A percentile compares a stretch with the other conserved stretches of the same genome.
Conservation (phyloP, 2,797 vertebrate species). For the Hephaestus fuliginosus region DNA sequence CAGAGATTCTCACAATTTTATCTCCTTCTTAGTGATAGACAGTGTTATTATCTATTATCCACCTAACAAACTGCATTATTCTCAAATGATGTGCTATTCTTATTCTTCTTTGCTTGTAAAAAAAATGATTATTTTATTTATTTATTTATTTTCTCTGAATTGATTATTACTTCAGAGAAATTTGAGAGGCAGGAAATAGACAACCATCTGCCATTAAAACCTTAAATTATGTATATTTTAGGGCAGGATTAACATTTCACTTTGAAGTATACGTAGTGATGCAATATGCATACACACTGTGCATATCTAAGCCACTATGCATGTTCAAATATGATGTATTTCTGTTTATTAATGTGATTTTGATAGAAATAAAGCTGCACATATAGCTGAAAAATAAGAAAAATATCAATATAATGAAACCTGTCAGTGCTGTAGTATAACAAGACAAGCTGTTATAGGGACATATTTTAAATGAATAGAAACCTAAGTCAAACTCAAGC, state of each 20-base stretch:
- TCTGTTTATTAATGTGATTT: neutral
- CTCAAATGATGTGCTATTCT: too few relatives aligned
- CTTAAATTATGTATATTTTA: neutral
- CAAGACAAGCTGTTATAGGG: neutral
- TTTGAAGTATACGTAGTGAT: neutral
- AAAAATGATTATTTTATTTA: neutral
- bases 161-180: neutral
- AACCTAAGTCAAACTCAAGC: neutral
- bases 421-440: neutral
- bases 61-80: neutral
- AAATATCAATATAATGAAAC: neutral
- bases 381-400: neutral
- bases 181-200: neutral
- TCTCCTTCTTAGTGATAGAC: neutral
- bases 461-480: neutral
- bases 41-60: neutral
- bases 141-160: neutral
- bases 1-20: neutral
- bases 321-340: neutral
- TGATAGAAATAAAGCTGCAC: neutral
- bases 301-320: neutral
- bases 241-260: neutral
- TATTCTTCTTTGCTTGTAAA: too few relatives aligned
- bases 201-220: neutral
- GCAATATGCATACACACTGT: neutral